Percentiles rank a stretch among this genome's conserved stretches.
Evolutionary conservation across 1,140 invertebrate genomes (phyloP).

Genomic region (Pentalonia nigronervosa): DNA sequence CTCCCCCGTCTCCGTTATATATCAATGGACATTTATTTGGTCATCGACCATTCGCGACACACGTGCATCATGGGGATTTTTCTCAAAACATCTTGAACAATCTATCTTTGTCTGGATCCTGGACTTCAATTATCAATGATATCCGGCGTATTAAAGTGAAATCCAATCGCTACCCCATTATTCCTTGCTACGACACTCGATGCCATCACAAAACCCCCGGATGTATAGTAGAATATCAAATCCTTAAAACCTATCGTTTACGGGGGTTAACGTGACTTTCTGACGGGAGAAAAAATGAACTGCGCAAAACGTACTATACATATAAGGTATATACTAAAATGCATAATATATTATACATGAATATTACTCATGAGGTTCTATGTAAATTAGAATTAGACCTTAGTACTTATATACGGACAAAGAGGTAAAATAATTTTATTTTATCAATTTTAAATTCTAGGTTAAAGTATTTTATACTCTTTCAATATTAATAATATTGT

Average conservation of each 20-base stretch:
- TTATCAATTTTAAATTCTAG: background rate
- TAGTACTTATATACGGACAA: background rate
- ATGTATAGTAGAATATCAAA: slow-evolving; percentile 36
- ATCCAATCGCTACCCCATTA: slow-evolving; percentile 26
- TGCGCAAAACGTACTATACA: background rate
- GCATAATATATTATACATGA: background rate
- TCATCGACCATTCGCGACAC: slow-evolving; percentile 48
- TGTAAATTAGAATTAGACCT: background rate
- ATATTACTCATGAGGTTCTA: background rate
- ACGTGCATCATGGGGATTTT: background rate
- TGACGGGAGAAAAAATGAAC: background rate
- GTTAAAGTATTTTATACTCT: too few species aligned
- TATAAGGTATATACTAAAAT: background rate
- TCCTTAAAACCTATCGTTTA: slow-evolving; percentile 19
- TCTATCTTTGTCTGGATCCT: slow-evolving; percentile 43
- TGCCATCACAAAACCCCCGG: background rate
- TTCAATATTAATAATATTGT: too few species aligned
- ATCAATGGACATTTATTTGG: slow-evolving; percentile 44
- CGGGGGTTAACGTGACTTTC: slow-evolving; percentile 30
- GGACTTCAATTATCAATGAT: slow-evolving; percentile 52
- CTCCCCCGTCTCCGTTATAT: background rate
- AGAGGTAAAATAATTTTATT: background rate
- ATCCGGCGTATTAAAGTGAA: slow-evolving; percentile 44
- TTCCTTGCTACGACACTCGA: slow-evolving; percentile 11
- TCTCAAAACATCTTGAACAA: slow-evolving; percentile 30